Conservation (phyloP, 2,888 invertebrate genomes). For the Clistopyga incitator region DNA sequence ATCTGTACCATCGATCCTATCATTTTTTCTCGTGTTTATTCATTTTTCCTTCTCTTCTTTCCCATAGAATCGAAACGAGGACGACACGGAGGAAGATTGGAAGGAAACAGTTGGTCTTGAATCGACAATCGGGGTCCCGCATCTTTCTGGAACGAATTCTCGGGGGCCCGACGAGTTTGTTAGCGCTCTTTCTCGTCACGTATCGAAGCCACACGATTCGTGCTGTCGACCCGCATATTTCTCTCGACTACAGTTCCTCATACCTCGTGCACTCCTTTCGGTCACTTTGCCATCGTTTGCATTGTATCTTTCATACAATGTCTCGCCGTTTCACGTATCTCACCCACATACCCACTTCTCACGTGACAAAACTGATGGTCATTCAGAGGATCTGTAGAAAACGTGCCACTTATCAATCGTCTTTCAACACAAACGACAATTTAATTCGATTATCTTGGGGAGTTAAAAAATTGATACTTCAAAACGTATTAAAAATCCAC, state of each 20-base stretch:
- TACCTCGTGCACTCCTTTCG: conserved; percentile 33
- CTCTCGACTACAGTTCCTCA: conserved; percentile 21
- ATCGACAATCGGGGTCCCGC: conserved; percentile 63
- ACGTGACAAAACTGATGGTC: background rate
- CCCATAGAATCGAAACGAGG: conserved; percentile 27
- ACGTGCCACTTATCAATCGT: background rate
- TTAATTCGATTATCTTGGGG: background rate
- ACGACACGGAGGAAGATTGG: background rate
- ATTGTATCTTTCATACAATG: conserved; percentile 42
- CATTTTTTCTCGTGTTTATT: too few species aligned
- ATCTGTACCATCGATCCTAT: conserved; percentile 45
- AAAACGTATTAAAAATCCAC: too few species aligned
- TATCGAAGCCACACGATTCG: conserved; percentile 65
- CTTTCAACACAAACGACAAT: background rate
- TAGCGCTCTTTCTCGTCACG: conserved; percentile 64
- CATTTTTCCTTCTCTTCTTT: conserved; percentile 16
- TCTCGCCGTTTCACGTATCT: conserved; percentile 30
- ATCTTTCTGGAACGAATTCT: conserved; percentile 66
- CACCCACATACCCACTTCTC: conserved; percentile 52
- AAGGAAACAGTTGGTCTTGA: conserved; percentile 50
- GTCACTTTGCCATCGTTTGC: conserved; percentile 24
- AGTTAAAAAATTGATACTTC: too few species aligned
- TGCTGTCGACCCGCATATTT: conserved; percentile 66
- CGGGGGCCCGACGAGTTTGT: conserved; percentile 47
- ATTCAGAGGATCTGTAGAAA: background rate